A percentile compares a stretch with the other conserved stretches of the same genome.
These are phyloP conservation scores for Ficedula albicollis DNA, from an alignment of 2,797 vertebrate species.

Conservation along the genomic window DNA sequence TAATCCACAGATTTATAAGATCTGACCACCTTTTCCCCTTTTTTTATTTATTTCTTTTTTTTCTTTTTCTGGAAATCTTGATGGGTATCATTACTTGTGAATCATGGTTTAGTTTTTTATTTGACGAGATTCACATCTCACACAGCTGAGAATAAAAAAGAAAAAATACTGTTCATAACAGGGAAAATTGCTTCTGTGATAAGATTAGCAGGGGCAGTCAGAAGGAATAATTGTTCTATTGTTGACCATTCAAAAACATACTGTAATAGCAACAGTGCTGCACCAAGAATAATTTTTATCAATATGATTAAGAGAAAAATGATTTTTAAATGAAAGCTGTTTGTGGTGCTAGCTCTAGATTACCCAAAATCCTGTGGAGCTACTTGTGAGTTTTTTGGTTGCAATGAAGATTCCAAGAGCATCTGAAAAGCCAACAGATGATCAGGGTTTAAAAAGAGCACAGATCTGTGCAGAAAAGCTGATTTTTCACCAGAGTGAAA, in stretches of 20 bases:
- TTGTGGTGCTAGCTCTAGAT: background rate
- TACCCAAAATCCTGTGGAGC: background rate
- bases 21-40: rapidly evolving
- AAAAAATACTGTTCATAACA: background rate
- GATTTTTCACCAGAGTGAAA: background rate
- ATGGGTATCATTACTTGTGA: background rate
- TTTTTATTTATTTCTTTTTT: rapidly evolving
- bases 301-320: background rate
- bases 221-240: background rate
- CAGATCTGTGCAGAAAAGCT: background rate
- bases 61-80: background rate
- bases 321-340: background rate
- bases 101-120: background rate
- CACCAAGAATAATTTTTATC: background rate
- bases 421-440: background rate
- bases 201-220: background rate
- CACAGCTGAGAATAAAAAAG: background rate
- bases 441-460: background rate
- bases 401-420: background rate
- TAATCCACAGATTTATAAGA: background rate
- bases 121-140: background rate
- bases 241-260: background rate
- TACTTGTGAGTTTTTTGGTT: background rate
- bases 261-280: background rate
- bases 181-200: background rate